Conservation (phyloP, 2,797 vertebrate genomes). For the Acestrorhynchus altus region DNA sequence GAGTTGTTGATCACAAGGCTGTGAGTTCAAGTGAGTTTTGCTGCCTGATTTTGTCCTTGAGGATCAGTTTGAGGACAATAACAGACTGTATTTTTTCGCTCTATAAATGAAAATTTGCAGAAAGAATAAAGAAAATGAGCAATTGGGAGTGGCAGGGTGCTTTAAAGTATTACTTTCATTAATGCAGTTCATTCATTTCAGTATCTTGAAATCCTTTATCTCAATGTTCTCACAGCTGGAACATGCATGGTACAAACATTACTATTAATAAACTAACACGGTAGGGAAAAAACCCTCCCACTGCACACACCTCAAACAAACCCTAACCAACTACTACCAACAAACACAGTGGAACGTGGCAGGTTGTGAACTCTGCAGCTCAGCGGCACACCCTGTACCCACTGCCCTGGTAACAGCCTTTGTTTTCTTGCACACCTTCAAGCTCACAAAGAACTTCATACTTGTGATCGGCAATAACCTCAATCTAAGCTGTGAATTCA, state of each 20-base stretch:
- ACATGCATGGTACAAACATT: not conserved
- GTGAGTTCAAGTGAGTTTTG: no score
- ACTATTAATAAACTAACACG: not conserved
- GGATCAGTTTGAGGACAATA: no score
- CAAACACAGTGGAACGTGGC: not conserved
- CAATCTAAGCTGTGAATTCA: slow-evolving; percentile 51
- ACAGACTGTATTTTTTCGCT: no score
- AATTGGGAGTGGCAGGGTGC: no score
- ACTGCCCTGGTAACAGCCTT: slow-evolving; percentile 28
- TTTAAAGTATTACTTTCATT: no score
- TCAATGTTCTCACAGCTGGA: not conserved
- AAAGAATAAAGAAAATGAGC: no score
- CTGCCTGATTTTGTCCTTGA: no score
- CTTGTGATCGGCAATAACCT: slow-evolving; percentile 34
- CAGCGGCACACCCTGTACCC: slow-evolving; percentile 42
- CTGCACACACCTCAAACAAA: not conserved
- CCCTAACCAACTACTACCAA: not conserved
- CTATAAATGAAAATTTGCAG: no score
- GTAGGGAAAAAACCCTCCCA: not conserved
- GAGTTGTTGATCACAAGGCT: no score
- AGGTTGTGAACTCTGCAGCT: slow-evolving; percentile 2
- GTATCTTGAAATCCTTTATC: not conserved
- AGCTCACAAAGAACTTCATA: slow-evolving; percentile 39
- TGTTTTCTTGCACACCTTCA: slow-evolving; percentile 32
- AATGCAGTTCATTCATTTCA: no score